Evolutionary conservation across 2,888 invertebrate genomes (phyloP), one percentile per base, ranked within the genome.

Genomic region (Melanargia galathea): DNA sequence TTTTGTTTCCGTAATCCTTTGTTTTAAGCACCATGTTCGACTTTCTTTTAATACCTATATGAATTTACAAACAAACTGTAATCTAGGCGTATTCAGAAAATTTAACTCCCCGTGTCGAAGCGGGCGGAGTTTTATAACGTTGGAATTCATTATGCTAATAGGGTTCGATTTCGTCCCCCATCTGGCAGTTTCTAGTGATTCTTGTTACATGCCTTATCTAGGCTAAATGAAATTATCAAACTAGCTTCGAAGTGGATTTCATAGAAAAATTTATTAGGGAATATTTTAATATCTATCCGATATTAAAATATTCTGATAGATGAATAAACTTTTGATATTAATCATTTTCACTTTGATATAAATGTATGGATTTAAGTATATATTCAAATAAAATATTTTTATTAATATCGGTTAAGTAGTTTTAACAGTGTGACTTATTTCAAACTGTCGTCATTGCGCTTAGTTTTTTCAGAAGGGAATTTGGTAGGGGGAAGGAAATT

Each of bases 111-210:
- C 1, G 46, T 48, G 40, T 59, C 48, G 8, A 46, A 70, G 67
- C 76, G 79, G 76, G 77, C 77, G 76, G 76, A 80, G 78, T 83
- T 85, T 84, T 85, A 84, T 84, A 76, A 78, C 81, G 76, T 81
- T 76, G 76, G 79, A 81, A 80, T 84, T 86, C 83, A 86, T 86
- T 85, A 87, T 86, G 86, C 78, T 86, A 86, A 86, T 86, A 80
- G 83, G 79, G 74, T 78, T 82, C 83, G 79, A 79, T 83, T 85
- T 80, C 83, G 74, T 64, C 75, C 75, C 65, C 64, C 68, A 64
- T 51, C 65, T 62, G 59, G 54, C 69, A 62, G 59, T 63, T 64
- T 65, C 63, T 67, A 68, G 64, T 63, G 68, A 65, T 59, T 40
- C 59, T 59, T 59, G 59, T 59, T 49, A 59, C 72, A 68, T 69